These are phyloP conservation scores for Xyrauchen texanus DNA, from an alignment of 2,113 vertebrate genomes.

Conservation along the genomic window DNA sequence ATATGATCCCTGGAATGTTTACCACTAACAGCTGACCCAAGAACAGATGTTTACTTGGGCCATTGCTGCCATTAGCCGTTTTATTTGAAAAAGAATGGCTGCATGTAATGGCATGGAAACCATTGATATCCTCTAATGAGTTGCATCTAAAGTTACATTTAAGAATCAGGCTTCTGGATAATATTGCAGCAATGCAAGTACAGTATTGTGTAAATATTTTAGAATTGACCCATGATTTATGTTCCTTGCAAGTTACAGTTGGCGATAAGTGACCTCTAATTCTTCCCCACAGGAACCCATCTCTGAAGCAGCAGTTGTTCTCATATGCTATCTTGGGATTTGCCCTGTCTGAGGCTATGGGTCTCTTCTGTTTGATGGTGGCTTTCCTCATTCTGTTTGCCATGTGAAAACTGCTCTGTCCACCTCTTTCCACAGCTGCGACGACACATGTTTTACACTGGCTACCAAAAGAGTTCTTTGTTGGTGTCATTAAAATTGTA, in stretches of 20 bases:
- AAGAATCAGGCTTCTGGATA: too few relatives aligned
- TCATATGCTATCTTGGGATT: conserved; percentile 98
- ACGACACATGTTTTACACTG: conserved; percentile 77
- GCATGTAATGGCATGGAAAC: too few relatives aligned
- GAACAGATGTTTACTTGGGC: too few relatives aligned
- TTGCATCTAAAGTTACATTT: too few relatives aligned
- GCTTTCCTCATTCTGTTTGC: conserved; percentile 98
- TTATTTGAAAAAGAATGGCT: too few relatives aligned
- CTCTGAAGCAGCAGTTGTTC: conserved; percentile 99
- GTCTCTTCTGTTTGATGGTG: conserved; percentile 99
- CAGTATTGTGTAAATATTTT: too few relatives aligned
- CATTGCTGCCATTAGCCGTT: too few relatives aligned
- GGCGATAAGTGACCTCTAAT: neutral
- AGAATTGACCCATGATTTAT: too few relatives aligned
- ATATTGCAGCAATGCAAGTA: too few relatives aligned
- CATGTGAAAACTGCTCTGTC: conserved; percentile 80
- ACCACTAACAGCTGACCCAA: too few relatives aligned
- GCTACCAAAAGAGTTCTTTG: conserved; percentile 72
- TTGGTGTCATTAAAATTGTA: conserved; percentile 83
- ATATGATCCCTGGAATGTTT: too few relatives aligned
- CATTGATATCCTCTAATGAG: too few relatives aligned
- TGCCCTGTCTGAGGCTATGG: conserved; percentile 98
- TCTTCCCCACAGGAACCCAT: conserved; percentile 87
- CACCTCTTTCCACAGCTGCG: conserved; percentile 64
- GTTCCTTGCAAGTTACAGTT: neutral